A percentile compares a stretch with the other conserved stretches of the same genome.
Conservation (phyloP, 2,113 vertebrate genomes). For the Tupaia chinensis region DNA sequence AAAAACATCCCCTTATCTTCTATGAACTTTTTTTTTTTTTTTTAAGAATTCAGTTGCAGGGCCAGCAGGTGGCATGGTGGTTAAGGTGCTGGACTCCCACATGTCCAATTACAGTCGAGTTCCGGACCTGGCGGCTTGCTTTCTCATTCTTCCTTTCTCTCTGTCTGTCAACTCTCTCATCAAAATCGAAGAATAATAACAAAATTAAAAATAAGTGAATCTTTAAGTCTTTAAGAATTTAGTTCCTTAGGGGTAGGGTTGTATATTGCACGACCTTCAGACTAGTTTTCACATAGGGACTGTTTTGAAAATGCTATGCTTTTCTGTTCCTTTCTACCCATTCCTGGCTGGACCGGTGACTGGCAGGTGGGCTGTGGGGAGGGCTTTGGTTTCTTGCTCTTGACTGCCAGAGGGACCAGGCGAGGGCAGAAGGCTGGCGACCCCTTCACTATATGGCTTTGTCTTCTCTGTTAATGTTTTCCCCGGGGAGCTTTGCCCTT, state of each 20-base stretch:
- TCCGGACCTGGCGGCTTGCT: too few species aligned
- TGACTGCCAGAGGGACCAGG: neutral
- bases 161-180: too few species aligned
- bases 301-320: neutral
- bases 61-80: too few species aligned
- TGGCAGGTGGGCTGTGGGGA: neutral
- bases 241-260: neutral
- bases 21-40: neutral
- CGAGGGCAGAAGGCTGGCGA: neutral
- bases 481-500: neutral
- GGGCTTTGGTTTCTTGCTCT: neutral
- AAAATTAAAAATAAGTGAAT: too few species aligned
- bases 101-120: too few species aligned
- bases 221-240: neutral
- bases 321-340: neutral
- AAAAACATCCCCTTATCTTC: neutral
- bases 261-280: neutral
- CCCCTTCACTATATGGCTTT: too few species aligned
- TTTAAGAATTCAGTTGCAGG: neutral
- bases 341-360: neutral
- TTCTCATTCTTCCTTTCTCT: too few species aligned
- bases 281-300: neutral
- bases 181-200: too few species aligned
- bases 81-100: too few species aligned
- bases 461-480: neutral